Base-by-base conservation (phyloP, 2,888 invertebrate species). In the Cryptosula pallasiana region DNA sequence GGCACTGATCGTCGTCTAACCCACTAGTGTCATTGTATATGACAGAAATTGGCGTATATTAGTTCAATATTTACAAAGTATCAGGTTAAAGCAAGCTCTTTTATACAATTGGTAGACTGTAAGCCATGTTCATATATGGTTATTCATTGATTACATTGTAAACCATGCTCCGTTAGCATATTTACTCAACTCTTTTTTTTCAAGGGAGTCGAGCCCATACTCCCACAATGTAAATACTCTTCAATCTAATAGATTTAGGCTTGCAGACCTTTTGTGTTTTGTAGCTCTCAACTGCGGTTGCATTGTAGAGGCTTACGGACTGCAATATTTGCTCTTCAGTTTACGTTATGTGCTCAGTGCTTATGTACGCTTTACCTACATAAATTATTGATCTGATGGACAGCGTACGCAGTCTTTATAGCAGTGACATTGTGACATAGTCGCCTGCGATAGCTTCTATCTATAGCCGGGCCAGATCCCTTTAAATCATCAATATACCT, bases 61-160 rank as follows among this genome's bases (percentile, higher is more conserved):
- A 32, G 63, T 63, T 27, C 20, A 63, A 63, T 63, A 63, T 63
- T 63, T 63, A 63, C 63, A 20, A 63, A 63, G 63, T 63, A 63
- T 63, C 63, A 34, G 63, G 32, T 63, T 63, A 29, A 63, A 63
- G 13, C 20, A 63, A 63, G 32, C 25, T 32, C 45, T 45, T 45
- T 45, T 45, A 45, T 45, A 45, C 45, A 45, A 45, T 45, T 45
- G 45, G 9, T 45, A 45, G 45, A 45, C 45, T 45, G 9, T 20
- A 45, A 45, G 45, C 20, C 45, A 45, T 45, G 45, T 45, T 45
- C 45, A 45, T 45, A 45, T 45, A 45, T 45, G 45, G 45, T 45
- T 45, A 45, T 45, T 45, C 45, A 45, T 45, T 45, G 45, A 45
- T 45, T 45, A 45, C 45, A 45, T 45, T 45, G 45, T 45, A 45